phyloP scores from a whole-genome alignment of 2,797 vertebrate species.

The Oceanodroma leucorhoa region DNA sequence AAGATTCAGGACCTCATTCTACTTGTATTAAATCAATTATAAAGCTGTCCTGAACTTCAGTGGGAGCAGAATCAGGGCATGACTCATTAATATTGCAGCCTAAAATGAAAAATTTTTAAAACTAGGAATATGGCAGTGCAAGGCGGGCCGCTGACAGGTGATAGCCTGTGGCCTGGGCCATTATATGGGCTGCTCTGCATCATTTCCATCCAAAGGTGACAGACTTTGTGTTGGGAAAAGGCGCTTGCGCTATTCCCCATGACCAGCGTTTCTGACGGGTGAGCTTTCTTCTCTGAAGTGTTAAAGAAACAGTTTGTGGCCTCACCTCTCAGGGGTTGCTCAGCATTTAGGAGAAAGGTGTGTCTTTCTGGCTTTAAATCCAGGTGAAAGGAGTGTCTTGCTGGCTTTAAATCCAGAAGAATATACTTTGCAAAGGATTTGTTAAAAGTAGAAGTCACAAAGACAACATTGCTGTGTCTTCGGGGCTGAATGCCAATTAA shows the following conservation, averaged over 20 bases:
- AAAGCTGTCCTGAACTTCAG: background rate
- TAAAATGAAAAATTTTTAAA: background rate
- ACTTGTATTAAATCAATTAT: background rate
- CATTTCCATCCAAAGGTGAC: background rate
- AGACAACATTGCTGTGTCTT: background rate
- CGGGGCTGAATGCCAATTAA: background rate
- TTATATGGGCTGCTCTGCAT: background rate
- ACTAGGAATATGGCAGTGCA: background rate
- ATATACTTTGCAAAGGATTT: background rate
- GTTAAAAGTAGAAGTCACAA: background rate
- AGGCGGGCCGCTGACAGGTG: background rate
- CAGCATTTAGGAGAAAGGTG: background rate
- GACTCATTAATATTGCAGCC: background rate
- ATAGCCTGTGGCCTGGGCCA: background rate
- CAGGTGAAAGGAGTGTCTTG: background rate
- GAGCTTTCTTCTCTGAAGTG: background rate
- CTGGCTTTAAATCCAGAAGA: background rate
- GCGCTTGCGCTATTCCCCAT: fast-evolving
- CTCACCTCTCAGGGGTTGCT: background rate
- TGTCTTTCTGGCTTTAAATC: background rate
- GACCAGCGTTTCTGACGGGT: background rate
- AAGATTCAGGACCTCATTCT: background rate
- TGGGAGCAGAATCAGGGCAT: background rate
- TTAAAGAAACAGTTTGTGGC: background rate
- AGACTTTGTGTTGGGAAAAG: background rate